Conservation (phyloP, 2,797 vertebrate species). For the Poecilia picta region DNA sequence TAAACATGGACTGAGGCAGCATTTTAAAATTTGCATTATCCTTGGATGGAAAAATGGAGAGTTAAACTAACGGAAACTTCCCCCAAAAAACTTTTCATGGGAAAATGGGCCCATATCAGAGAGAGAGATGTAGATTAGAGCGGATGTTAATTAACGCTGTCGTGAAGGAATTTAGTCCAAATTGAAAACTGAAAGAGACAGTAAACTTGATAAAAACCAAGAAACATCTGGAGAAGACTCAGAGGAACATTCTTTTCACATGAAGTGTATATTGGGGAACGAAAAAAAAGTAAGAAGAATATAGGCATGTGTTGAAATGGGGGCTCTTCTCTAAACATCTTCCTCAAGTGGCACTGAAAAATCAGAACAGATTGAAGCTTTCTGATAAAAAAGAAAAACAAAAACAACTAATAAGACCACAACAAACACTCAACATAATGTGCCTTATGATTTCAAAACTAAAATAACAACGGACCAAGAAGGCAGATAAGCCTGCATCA, state of each 20-base stretch:
- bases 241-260: conserved; percentile 69
- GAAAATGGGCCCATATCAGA: neutral
- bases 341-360: conserved; percentile 38
- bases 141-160: conserved; percentile 21
- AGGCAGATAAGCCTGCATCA: conserved; percentile 4
- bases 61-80: neutral
- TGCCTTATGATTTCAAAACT: neutral
- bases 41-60: neutral
- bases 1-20: conserved; percentile 9
- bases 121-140: neutral
- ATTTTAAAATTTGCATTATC: conserved; percentile 45
- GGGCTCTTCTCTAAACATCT: conserved; percentile 42
- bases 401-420: neutral
- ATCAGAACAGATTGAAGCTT: conserved; percentile 46
- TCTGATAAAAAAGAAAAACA: neutral
- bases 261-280: conserved; percentile 58
- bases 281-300: conserved; percentile 5
- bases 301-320: conserved; percentile 59
- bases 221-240: conserved; percentile 3
- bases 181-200: conserved; percentile 17
- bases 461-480: neutral
- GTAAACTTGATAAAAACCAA: conserved; percentile 21
- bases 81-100: neutral
- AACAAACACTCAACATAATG: conserved; percentile 5
- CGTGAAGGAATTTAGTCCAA: conserved; percentile 16